phyloP scores from a whole-genome alignment of 2,797 vertebrate species.

The Phataginus tetradactyla region DNA sequence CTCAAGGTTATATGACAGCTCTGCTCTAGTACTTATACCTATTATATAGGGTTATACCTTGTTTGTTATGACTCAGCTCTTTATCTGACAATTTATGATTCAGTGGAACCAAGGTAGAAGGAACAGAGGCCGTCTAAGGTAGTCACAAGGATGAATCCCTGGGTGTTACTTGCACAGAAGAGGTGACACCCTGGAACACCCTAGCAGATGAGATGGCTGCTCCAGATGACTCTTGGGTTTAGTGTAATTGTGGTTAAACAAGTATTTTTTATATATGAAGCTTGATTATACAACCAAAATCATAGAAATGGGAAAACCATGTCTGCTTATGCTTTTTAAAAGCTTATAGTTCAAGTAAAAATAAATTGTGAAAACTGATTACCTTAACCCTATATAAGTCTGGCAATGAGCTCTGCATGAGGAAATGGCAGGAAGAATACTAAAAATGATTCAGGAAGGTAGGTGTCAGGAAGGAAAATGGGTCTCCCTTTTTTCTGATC shows the following conservation, averaged over 20 bases:
- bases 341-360: slow-evolving; percentile 60
- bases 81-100: slow-evolving; percentile 70
- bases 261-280: slow-evolving; percentile 74
- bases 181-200: slow-evolving; percentile 55
- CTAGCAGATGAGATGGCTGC: slow-evolving; percentile 82
- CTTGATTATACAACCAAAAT: slow-evolving; percentile 76
- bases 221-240: slow-evolving; percentile 75
- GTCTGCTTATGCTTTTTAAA: slow-evolving; percentile 66
- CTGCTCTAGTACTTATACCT: slow-evolving; percentile 84
- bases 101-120: slow-evolving; percentile 66
- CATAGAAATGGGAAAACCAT: slow-evolving; percentile 11
- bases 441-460: neutral
- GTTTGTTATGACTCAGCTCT: slow-evolving; percentile 72
- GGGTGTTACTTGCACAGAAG: neutral
- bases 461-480: slow-evolving; percentile 10
- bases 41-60: slow-evolving; percentile 80
- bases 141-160: slow-evolving; percentile 59
- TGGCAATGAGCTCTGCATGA: slow-evolving; percentile 76
- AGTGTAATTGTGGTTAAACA: slow-evolving; percentile 63
- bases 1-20: slow-evolving; percentile 80
- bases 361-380: slow-evolving; percentile 59
- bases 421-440: slow-evolving; percentile 61
- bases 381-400: slow-evolving; percentile 46
- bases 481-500: slow-evolving; percentile 71
- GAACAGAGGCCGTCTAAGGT: slow-evolving; percentile 74